These are phyloP conservation scores for Bergia sp. DNA, from an alignment of 92 coral and sea anemone genomes.

Conservation along the genomic window DNA sequence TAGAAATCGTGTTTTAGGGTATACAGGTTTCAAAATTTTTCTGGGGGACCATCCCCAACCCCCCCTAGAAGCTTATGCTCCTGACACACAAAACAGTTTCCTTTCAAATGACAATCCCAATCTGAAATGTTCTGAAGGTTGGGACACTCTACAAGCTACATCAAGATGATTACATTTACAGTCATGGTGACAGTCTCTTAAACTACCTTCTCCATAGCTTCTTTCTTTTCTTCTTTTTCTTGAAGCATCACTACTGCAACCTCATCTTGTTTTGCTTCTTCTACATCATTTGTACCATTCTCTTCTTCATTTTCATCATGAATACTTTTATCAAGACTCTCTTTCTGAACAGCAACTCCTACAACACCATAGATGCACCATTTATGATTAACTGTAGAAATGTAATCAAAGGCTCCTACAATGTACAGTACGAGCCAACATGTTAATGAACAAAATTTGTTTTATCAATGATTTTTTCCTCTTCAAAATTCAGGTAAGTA, in stretches of 20 bases:
- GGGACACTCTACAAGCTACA: no score
- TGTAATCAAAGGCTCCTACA: background rate
- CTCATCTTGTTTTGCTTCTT: constrained; percentile 66
- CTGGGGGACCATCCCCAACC: no score
- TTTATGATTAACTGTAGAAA: background rate
- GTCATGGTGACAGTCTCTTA: background rate
- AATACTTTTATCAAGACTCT: constrained; percentile 53
- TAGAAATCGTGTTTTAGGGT: no score
- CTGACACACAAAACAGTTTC: no score
- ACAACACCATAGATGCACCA: background rate
- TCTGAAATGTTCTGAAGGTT: no score
- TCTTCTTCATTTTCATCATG: constrained; percentile 65
- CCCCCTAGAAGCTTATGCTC: no score
- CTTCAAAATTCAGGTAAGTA: no score
- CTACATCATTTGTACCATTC: constrained; percentile 68
- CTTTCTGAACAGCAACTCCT: constrained; percentile 67
- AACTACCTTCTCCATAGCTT: constrained; percentile 32
- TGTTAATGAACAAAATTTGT: no score
- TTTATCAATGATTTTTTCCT: no score
- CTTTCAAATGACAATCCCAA: no score
- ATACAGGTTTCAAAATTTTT: no score
- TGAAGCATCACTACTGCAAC: constrained; percentile 53
- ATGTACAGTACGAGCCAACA: no score
- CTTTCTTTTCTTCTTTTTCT: constrained; percentile 40
- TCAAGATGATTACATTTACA: background rate